phyloP scores from a whole-genome alignment of 2,888 invertebrate species.

The Tryphoninae sp. region DNA sequence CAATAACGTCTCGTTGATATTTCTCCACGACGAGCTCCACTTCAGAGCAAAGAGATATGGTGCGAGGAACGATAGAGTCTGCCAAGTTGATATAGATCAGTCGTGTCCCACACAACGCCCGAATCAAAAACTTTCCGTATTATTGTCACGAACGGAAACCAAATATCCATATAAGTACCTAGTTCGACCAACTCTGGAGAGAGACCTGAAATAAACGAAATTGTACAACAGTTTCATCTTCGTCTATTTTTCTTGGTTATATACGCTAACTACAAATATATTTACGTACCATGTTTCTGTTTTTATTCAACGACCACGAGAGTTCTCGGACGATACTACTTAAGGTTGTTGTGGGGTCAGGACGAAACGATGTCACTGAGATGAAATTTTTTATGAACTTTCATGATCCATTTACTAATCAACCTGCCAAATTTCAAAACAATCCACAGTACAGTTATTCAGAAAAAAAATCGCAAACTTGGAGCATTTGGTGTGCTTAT shows the following conservation, averaged over 20 bases:
- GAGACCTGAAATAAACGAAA: background rate
- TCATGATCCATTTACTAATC: too few species aligned
- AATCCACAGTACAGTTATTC: too few species aligned
- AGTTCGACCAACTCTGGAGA: background rate
- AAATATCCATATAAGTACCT: background rate
- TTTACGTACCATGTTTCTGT: background rate
- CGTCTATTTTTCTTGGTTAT: background rate
- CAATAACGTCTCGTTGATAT: background rate
- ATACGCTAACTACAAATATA: background rate
- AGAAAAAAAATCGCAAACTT: too few species aligned
- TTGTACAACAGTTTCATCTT: background rate
- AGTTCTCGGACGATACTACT: too few species aligned
- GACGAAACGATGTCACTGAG: too few species aligned
- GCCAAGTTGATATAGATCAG: conserved; percentile 12
- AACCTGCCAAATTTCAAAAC: too few species aligned
- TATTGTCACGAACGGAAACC: conserved; percentile 3
- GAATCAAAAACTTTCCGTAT: conserved; percentile 1
- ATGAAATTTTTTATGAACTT: too few species aligned
- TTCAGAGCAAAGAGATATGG: background rate
- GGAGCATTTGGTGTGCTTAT: too few species aligned
- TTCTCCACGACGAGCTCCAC: background rate
- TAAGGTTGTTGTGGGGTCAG: too few species aligned
- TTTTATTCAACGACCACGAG: background rate
- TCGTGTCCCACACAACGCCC: background rate
- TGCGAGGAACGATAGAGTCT: background rate